Evolutionary conservation across 1,140 invertebrate species (phyloP).

Genomic region (Procambarus virginalis): DNA sequence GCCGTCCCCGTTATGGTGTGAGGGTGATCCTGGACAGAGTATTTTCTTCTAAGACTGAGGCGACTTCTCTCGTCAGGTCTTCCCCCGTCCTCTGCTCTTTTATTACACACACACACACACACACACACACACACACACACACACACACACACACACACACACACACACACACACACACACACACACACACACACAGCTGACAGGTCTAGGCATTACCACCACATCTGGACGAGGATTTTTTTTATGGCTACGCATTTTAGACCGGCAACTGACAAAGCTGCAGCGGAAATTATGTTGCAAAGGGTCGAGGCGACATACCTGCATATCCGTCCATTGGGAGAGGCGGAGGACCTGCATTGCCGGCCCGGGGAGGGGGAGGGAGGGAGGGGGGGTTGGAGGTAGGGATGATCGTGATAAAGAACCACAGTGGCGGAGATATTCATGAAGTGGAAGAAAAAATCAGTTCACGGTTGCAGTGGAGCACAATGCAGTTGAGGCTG

Average conservation of each 20-base stretch:
- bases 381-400: too few relatives aligned
- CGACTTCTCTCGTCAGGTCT: too few relatives aligned
- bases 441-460: too few relatives aligned
- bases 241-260: not conserved
- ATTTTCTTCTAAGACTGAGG: too few relatives aligned
- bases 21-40: not conserved
- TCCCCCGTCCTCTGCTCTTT: not conserved
- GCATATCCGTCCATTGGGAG: not conserved
- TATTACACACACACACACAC: not conserved
- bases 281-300: not conserved
- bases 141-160: not conserved
- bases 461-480: too few relatives aligned
- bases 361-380: too few relatives aligned
- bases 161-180: not conserved
- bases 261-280: not conserved
- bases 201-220: too few relatives aligned
- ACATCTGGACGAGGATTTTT: not conserved
- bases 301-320: not conserved
- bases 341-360: not conserved
- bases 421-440: too few relatives aligned
- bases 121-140: not conserved
- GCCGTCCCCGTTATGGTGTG: not conserved
- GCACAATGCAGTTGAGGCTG: too few relatives aligned
- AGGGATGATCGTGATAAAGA: too few relatives aligned
- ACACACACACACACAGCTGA: not conserved